Percentiles rank a stretch among this genome's conserved stretches.
phyloP scores from a whole-genome alignment of 1,140 invertebrate genomes.

The Dufourea novaeangliae region DNA sequence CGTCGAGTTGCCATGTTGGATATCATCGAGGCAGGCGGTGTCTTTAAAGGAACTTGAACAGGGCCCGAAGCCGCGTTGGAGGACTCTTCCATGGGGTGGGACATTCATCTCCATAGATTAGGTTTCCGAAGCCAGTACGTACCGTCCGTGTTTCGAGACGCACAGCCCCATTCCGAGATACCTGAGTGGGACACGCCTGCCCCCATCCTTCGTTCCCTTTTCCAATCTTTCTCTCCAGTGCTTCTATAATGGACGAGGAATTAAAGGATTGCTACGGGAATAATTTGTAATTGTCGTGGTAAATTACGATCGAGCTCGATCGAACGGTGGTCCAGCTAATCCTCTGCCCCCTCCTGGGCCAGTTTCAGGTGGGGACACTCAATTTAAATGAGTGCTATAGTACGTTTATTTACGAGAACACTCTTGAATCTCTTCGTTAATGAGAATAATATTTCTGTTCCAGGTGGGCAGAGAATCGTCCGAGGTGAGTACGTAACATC shows the following conservation, averaged over 20 bases:
- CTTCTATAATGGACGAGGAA: not conserved
- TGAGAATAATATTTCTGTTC: constrained; percentile 30
- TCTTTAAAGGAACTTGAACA: constrained; percentile 42
- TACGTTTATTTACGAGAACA: not conserved
- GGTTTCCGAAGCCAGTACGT: constrained; percentile 7
- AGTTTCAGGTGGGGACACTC: no score
- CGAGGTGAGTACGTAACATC: constrained; percentile 20
- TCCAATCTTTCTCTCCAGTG: not conserved
- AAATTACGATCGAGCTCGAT: constrained; percentile 11
- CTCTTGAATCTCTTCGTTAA: constrained; percentile 1
- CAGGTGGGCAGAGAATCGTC: not conserved
- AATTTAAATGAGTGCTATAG: no score
- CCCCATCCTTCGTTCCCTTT: not conserved
- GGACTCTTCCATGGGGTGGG: constrained; percentile 44
- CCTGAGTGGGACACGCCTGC: constrained; percentile 61
- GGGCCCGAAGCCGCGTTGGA: constrained; percentile 21
- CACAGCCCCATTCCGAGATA: constrained; percentile 31
- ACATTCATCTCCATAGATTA: constrained; percentile 68
- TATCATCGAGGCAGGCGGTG: constrained; percentile 44
- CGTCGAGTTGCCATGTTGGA: constrained; percentile 41
- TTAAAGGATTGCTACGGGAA: not conserved
- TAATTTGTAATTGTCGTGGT: constrained; percentile 11
- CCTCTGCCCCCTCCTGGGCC: no score
- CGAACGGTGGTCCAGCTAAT: not conserved
- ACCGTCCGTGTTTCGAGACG: constrained; percentile 24